phyloP scores from a whole-genome alignment of 2,888 invertebrate species.

The Falcaria lacertinaria region DNA sequence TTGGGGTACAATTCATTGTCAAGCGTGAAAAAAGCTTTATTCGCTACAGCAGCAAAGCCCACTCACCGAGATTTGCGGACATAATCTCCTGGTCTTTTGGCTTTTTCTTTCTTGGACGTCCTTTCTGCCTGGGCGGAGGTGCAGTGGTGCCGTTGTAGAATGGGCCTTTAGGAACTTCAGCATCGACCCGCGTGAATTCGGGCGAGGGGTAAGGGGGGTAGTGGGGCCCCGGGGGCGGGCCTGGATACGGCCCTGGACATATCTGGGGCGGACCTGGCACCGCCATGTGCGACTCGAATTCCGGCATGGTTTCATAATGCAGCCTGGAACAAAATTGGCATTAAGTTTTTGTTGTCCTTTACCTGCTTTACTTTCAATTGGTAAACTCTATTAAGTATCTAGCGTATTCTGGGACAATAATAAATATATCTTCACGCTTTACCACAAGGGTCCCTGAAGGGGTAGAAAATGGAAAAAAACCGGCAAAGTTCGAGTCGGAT shows the following conservation, averaged over 20 bases:
- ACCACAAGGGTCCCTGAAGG: too few species aligned
- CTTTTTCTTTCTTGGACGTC: slow-evolving; percentile 94
- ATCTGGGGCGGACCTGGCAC: slow-evolving; percentile 79
- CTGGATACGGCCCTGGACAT: slow-evolving; percentile 78
- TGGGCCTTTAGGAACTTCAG: slow-evolving; percentile 72
- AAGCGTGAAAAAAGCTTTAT: not conserved
- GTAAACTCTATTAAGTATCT: too few species aligned
- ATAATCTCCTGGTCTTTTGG: slow-evolving; percentile 93
- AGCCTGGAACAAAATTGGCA: slow-evolving; percentile 52
- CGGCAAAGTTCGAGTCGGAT: too few species aligned
- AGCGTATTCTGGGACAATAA: too few species aligned
- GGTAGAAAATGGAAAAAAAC: too few species aligned
- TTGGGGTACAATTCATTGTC: not conserved
- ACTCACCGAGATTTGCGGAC: slow-evolving; percentile 91
- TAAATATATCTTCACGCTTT: too few species aligned
- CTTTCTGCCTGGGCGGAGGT: slow-evolving; percentile 91
- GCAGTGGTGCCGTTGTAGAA: slow-evolving; percentile 79
- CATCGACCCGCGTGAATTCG: slow-evolving; percentile 75
- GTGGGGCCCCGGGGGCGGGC: slow-evolving; percentile 64
- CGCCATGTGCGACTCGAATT: slow-evolving; percentile 76
- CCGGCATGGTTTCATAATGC: slow-evolving; percentile 77
- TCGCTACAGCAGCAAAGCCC: not conserved
- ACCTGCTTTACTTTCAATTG: too few species aligned
- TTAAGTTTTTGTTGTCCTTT: too few species aligned
- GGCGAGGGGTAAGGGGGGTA: slow-evolving; percentile 80